Evolutionary conservation across 2,113 vertebrate species (phyloP).

Genomic region (Muscicapa adusta): DNA sequence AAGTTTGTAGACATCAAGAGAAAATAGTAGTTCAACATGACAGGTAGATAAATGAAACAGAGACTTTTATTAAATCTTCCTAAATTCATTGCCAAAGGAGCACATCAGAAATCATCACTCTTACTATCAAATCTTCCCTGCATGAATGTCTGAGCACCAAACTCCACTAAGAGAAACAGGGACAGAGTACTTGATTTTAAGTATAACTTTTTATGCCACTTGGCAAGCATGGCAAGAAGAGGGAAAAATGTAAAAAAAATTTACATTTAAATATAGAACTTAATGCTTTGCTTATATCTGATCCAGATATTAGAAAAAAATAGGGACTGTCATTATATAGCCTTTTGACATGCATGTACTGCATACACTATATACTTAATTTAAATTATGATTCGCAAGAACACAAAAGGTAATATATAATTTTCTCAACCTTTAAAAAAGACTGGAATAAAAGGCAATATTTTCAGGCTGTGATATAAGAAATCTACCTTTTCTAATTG

Average conservation of each 20-base stretch:
- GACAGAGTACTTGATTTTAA: not conserved
- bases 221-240: not conserved
- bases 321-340: not conserved
- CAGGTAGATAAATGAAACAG: conserved; percentile 19
- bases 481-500: not conserved
- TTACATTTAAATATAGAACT: not conserved
- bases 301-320: not conserved
- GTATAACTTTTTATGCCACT: not conserved
- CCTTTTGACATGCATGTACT: not conserved
- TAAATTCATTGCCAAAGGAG: conserved; percentile 33
- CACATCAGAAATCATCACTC: not conserved
- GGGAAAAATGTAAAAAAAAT: not conserved
- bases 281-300: not conserved
- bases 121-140: not conserved
- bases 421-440: not conserved
- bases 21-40: conserved; percentile 40
- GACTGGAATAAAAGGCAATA: not conserved
- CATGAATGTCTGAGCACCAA: not conserved
- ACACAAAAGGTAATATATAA: not conserved
- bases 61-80: conserved; percentile 28
- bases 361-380: not conserved
- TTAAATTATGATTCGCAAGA: not conserved
- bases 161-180: not conserved
- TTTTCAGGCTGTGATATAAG: not conserved
- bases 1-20: not conserved